Evolutionary conservation across 2,113 vertebrate genomes (phyloP).

Genomic region (Coregonus clupeaformis): DNA sequence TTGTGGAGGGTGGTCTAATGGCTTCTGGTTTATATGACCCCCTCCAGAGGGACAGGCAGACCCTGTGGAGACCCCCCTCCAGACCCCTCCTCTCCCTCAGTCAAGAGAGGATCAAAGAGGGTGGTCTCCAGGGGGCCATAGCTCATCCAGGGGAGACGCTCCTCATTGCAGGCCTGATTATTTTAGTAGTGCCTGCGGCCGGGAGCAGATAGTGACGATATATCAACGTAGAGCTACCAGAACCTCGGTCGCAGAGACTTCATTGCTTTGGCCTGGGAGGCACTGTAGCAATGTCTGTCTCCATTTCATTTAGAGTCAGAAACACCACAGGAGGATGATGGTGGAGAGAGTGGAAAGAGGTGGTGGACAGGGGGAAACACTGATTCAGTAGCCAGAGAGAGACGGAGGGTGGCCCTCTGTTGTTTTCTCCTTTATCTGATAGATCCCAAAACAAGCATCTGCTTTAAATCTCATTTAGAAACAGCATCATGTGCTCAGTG

Average conservation of each 20-base stretch:
- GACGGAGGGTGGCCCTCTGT: constrained; percentile 15
- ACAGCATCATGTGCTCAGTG: constrained; percentile 1
- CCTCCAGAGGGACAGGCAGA: background rate
- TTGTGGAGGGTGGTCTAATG: constrained; percentile 15
- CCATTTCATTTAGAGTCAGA: background rate
- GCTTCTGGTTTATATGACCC: constrained; percentile 1
- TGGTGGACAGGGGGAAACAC: too few species aligned
- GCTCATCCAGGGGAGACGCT: constrained; percentile 58
- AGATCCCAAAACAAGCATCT: constrained; percentile 35
- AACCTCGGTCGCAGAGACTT: too few species aligned
- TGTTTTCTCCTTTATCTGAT: constrained; percentile 24
- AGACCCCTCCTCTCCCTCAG: background rate
- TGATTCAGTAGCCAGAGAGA: too few species aligned
- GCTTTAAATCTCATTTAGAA: constrained; percentile 39
- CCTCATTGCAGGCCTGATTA: constrained; percentile 59
- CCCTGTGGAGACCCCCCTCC: background rate
- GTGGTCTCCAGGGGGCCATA: constrained; percentile 47
- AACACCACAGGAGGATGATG: background rate
- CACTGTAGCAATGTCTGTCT: too few species aligned
- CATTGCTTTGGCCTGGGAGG: constrained; percentile 12
- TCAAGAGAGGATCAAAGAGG: background rate
- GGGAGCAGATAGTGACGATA: constrained; percentile 44
- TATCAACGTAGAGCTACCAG: constrained; percentile 38
- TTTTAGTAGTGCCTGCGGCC: constrained; percentile 52
- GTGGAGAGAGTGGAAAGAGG: too few species aligned